A percentile compares a stretch with the other conserved stretches of the same genome.
These are phyloP conservation scores for Ophioderma brevispina DNA, from an alignment of 35 echinoderm and acorn worm genomes.

Conservation along the genomic window DNA sequence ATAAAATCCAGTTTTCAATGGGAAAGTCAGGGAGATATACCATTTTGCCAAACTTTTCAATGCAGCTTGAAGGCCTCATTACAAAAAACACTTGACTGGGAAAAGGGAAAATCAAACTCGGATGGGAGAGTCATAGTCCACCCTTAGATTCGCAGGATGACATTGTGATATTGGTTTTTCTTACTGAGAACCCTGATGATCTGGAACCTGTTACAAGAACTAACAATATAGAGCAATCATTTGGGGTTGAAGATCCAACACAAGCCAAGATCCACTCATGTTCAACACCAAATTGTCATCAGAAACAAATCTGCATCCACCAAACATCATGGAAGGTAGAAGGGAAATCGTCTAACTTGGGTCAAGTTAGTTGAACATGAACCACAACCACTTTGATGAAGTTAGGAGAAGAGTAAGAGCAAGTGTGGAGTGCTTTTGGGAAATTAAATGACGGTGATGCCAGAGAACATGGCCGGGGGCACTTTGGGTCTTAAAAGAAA, in stretches of 20 bases:
- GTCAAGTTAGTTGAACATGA: background rate
- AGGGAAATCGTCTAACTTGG: background rate
- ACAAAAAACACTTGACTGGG: background rate
- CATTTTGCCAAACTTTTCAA: background rate
- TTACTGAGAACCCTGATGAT: no score
- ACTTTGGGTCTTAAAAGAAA: no score
- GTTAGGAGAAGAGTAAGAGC: background rate
- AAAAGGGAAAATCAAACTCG: background rate
- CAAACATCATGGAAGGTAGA: background rate
- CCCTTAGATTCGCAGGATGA: background rate
- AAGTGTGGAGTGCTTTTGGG: background rate
- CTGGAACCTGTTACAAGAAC: background rate
- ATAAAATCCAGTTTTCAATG: background rate
- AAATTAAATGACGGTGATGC: background rate
- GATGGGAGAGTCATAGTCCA: background rate
- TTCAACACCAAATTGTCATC: background rate
- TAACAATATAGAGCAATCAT: background rate
- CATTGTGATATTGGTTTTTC: no score
- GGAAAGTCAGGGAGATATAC: background rate
- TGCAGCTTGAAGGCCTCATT: background rate
- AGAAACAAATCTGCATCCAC: background rate
- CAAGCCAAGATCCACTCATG: background rate
- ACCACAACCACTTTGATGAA: background rate
- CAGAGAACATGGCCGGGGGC: no score
- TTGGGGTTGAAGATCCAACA: background rate